Percentiles rank a stretch among this genome's conserved stretches.
These are phyloP conservation scores for Chiroxiphia lanceolata DNA, from an alignment of 2,797 vertebrate species.

Conservation along the genomic window DNA sequence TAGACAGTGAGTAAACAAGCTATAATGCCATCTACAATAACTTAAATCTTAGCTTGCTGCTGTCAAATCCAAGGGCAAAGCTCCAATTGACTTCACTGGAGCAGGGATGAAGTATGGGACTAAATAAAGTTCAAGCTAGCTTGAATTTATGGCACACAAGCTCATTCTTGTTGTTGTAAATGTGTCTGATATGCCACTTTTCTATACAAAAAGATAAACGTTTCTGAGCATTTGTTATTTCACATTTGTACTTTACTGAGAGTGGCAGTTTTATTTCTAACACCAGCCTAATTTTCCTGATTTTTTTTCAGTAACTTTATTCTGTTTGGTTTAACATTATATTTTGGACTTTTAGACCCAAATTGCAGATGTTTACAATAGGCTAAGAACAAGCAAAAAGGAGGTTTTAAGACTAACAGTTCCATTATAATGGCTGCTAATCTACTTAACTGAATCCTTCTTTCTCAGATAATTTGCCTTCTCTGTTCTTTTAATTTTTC, in stretches of 20 bases:
- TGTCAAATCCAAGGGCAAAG: constrained; percentile 25
- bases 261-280: neutral
- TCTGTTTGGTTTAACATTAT: neutral
- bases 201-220: neutral
- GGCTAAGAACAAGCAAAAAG: neutral
- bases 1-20: neutral
- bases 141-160: neutral
- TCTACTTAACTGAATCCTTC: constrained; percentile 12
- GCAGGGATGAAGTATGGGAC: neutral
- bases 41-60: neutral
- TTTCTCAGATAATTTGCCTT: constrained; percentile 28
- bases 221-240: neutral
- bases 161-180: neutral
- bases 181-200: neutral
- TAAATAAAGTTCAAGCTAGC: neutral
- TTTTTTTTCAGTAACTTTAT: neutral
- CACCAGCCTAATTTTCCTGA: neutral
- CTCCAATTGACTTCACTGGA: neutral
- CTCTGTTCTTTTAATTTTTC: neutral
- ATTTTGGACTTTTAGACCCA: neutral
- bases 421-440: neutral
- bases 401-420: neutral
- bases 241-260: neutral
- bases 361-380: neutral
- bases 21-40: neutral